phyloP scores from a whole-genome alignment of 2,797 vertebrate genomes.

The Gallinago solitaria region DNA sequence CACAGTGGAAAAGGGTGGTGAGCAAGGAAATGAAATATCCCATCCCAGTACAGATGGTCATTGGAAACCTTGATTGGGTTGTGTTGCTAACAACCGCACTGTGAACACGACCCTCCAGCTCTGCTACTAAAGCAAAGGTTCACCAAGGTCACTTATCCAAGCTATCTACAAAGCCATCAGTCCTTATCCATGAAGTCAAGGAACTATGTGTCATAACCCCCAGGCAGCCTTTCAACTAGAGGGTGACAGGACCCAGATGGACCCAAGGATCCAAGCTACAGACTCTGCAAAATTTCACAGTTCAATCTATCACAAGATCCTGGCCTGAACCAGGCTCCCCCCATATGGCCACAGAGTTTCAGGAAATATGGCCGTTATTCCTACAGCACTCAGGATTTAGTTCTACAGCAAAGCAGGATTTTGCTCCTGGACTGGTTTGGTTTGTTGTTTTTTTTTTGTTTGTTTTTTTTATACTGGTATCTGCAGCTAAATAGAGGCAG shows the following conservation, averaged over 20 bases:
- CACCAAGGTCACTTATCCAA: background rate
- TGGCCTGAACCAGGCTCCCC: background rate
- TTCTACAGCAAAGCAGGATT: background rate
- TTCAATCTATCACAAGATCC: background rate
- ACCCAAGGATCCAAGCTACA: background rate
- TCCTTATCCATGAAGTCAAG: background rate
- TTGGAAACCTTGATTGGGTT: background rate
- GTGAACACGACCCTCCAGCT: background rate
- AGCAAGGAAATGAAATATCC: background rate
- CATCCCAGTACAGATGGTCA: background rate
- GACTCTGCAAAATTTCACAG: background rate
- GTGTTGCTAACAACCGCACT: background rate
- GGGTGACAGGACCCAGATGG: rapidly evolving
- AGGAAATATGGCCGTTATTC: background rate
- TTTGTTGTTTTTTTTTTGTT: too few species aligned
- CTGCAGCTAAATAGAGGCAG: background rate
- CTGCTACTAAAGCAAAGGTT: background rate
- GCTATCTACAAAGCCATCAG: background rate
- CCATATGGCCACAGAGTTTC: background rate
- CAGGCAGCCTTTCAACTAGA: background rate
- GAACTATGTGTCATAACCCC: background rate
- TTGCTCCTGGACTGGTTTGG: background rate
- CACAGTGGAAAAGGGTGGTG: background rate
- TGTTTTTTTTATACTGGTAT: background rate
- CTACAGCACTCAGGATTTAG: background rate